Evolutionary conservation across 2,113 vertebrate species (phyloP).

Genomic region (Chlorodrepanis virens): DNA sequence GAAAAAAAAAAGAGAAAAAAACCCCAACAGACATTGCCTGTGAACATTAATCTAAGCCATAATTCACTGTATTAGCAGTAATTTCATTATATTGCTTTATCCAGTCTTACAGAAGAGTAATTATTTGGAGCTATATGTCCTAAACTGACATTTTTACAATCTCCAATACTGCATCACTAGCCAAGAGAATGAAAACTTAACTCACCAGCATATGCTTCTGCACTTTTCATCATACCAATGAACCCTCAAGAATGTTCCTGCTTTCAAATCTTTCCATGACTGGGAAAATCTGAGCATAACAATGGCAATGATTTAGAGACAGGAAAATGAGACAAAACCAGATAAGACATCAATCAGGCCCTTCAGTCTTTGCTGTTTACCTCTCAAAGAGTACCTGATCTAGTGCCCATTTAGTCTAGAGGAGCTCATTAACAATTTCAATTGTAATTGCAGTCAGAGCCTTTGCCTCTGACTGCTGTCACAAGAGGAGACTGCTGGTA

Average conservation of each 20-base stretch:
- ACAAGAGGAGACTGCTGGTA: not conserved
- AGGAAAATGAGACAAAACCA: not conserved
- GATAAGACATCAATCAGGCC: not conserved
- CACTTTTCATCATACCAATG: not conserved
- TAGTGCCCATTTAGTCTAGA: not conserved
- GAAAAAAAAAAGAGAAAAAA: not conserved
- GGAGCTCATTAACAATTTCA: not conserved
- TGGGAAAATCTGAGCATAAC: not conserved
- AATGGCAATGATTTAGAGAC: not conserved
- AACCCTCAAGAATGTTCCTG: not conserved
- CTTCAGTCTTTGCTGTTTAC: not conserved
- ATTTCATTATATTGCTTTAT: not conserved
- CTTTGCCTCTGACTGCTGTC: not conserved
- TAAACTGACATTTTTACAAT: not conserved
- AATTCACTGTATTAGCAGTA: not conserved
- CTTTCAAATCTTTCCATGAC: not conserved
- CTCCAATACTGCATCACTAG: not conserved
- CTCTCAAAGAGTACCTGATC: not conserved
- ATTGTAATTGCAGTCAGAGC: not conserved
- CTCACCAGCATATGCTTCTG: not conserved
- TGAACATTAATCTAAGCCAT: not conserved
- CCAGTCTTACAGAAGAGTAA: not conserved
- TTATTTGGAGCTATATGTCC: not conserved
- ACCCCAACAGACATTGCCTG: not conserved
- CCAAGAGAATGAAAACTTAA: slow-evolving; percentile 26